Evolutionary conservation across 2,888 invertebrate species (phyloP), one percentile per base, ranked within the genome.

Genomic region (Heliconius ismenius): DNA sequence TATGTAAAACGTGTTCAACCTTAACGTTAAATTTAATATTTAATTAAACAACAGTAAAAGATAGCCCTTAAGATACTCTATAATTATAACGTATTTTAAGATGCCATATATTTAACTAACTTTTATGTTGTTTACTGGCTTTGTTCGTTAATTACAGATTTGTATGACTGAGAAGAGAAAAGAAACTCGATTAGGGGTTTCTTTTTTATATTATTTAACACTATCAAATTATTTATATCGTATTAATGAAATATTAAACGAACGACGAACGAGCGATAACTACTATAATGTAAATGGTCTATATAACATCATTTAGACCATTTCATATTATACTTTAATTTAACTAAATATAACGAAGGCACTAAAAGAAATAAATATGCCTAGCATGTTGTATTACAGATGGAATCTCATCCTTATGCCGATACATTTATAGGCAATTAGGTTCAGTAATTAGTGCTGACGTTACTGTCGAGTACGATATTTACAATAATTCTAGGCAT

Each of bases 401-500:
- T 76, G 49, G 68, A 68, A 74, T 75, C 76, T 76, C 76, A 75
- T 75, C 75, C 76, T 77, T 65, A 65, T 62, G 67, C 67, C 76
- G 78, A 78, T 68, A 76, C 74, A 76, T 82, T 83, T 82, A 83
- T 82, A 80, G 79, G 79, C 82, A 82, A 81, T 82, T 82, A 82
- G 73, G 62, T 62, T 26, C 65, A 69, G 79, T 82, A 82, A 81
- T 82, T 82, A 82, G 73, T 63, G 68, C 64, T 62, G 76, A 79
- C 32, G 76, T 73, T 74, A 43, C 18, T 70, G 18, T 26, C 24
- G 11, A 64, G 32, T 49, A 58, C 43, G 26, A 62, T 67, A 43
- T 69, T 60, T 28, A 75, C 58, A 62, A 26, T 18, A 49, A 62
- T 73, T 73, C 72, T 62, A 73, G 58, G 72, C 60, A 73, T 73